Evolutionary conservation across 2,113 vertebrate genomes (phyloP).

Genomic region (Oreochromis aureus): DNA sequence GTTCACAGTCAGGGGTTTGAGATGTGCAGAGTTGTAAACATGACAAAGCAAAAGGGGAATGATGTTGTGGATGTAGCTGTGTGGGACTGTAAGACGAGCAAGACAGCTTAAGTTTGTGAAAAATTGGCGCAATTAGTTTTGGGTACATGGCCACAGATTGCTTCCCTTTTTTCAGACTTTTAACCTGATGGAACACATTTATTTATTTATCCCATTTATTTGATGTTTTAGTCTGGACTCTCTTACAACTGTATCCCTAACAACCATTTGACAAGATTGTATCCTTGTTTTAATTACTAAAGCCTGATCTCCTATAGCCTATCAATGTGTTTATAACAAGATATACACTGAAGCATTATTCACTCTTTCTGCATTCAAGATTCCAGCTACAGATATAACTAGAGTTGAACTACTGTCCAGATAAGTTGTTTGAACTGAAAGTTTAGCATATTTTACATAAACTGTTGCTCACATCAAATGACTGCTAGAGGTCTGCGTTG

Average conservation of each 20-base stretch:
- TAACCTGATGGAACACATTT: not conserved
- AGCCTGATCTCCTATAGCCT: fast-evolving
- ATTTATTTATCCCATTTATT: not conserved
- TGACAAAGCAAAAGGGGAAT: not conserved
- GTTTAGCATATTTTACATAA: not conserved
- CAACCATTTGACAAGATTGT: not conserved
- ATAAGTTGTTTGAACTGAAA: not conserved
- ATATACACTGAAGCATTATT: not conserved
- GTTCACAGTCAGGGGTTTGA: not conserved
- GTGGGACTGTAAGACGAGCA: not conserved
- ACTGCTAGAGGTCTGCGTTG: not conserved
- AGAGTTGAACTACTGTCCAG: not conserved
- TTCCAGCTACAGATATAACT: not conserved
- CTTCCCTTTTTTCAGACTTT: not conserved
- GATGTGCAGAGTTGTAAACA: not conserved
- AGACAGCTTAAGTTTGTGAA: not conserved
- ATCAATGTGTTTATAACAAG: not conserved
- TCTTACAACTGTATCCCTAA: not conserved
- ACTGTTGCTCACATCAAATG: not conserved
- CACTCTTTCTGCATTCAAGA: not conserved
- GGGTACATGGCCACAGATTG: not conserved
- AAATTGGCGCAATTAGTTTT: not conserved
- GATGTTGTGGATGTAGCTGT: not conserved
- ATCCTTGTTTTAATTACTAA: not conserved
- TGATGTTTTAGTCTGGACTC: not conserved